Evolutionary conservation across 1,140 invertebrate genomes (phyloP), one percentile per base, ranked within the genome.

Genomic region (Macrotrachela quadricornifera): DNA sequence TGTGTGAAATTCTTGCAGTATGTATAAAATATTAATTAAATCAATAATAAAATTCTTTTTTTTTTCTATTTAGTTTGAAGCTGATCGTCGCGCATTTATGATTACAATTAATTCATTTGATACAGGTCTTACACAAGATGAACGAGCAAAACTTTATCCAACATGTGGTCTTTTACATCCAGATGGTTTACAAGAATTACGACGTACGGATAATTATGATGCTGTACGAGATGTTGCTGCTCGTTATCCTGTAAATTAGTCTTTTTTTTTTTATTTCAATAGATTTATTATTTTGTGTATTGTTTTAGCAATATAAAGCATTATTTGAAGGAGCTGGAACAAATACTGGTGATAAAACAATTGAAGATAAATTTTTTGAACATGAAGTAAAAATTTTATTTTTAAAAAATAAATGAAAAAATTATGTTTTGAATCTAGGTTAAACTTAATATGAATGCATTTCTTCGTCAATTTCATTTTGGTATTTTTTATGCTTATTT

Each of bases 61-160:
- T 8, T 4, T 61, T 87, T 82, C 2, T 30, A 30, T 94, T 94
- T 74, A 92, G 83, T 99, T 99, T 76, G 94, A 99, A 75, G 94
- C 94, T 54, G 94, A 99, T 74, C 80, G 94, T 58, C 79, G 94
- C 67, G 90, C 92, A 17, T 95, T 99, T 59, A 96, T 97, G 59
- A 99, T 99, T 55, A 99, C 94, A 9, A 97, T 99, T 61, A 99
- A 99, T 70, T 97, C 92, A 0, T 99, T 99, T 73, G 94, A 91
- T 46, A 97, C 94, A 16, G 94, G 99, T 72, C 72, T 99, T 61
- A 86, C 85, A 16, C 97, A 97, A 68, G 94, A 99, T 68, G 94
- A 99, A 68, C 77, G 94, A 56, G 82, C 84, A 37, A 96, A 97
- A 65, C 72, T 99, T 61, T 99, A 97, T 69, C 94, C 92, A 38